Base-by-base conservation (phyloP, 2,113 vertebrate genomes). In the Esox niger region DNA sequence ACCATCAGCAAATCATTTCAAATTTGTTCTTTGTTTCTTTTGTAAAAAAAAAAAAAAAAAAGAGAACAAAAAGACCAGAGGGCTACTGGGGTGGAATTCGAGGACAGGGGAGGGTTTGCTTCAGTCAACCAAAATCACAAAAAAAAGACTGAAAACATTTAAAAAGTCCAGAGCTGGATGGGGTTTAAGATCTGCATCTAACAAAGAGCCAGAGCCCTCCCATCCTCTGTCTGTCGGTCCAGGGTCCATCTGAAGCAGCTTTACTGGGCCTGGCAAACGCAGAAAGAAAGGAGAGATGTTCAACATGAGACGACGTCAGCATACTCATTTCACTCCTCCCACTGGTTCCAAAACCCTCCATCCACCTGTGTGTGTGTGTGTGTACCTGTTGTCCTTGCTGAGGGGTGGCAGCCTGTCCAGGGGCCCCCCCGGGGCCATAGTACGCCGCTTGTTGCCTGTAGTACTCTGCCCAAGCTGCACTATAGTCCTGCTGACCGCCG, bases 391-490 rank as follows among this genome's bases (percentile, higher is more conserved):
- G 95, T 88, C 94, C 95, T 81, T 94, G 95, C 88, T 94, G 93
- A 79, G 93, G 88, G 70, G 92, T 89, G 5, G 89, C 86, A 23
- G 89, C 90, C 80, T 94, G 94, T 55, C 93, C 92, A 38, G 93
- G 84, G 2, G 83, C 83, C 75, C 89, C 94, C 0, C 93, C 91
- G 26, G 90, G 88, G 79, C 94, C 95, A 64, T 95, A 96, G 85
- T 96, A 97, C 38, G 94, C 95, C 1, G 95, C 94, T 82, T 96
- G 95, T 85, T 97, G 95, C 87, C 95, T 91, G 87, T 97, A 97
- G 82, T 97, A 97, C 77, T 97, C 95, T 0, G 94, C 95, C 95
- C 95, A 97, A 65, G 95, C 95, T 0, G 94, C 95, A 2, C 94
- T 96, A 81, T 97, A 97, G 82, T 97, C 95, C 2, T 93, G 85